Conservation (phyloP, 2,797 vertebrate genomes). For the Lithobates pipiens region DNA sequence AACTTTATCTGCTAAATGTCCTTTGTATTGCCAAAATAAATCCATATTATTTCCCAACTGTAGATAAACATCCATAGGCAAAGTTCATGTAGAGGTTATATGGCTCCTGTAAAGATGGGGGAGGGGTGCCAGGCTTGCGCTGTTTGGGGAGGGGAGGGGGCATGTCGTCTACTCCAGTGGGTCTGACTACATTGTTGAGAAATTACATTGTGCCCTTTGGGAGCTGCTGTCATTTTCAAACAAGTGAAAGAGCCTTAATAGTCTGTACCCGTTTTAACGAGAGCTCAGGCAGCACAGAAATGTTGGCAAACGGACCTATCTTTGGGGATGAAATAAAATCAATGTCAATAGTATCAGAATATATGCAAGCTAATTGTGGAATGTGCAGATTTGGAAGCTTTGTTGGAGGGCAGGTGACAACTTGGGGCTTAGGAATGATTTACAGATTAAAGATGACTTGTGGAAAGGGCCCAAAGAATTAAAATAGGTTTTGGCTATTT, state of each 20-base stretch:
- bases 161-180: constrained; percentile 72
- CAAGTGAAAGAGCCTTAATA: constrained; percentile 70
- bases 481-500: neutral
- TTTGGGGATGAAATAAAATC: neutral
- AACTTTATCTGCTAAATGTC: constrained; percentile 71
- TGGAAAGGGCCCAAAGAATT: neutral
- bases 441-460: neutral
- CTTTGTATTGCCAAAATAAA: constrained; percentile 71
- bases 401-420: neutral
- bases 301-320: neutral
- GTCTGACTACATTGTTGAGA: constrained; percentile 76
- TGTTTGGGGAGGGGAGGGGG: constrained; percentile 60
- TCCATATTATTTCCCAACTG: constrained; percentile 67
- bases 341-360: neutral
- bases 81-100: constrained; percentile 84
- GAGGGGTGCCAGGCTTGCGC: constrained; percentile 61
- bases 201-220: constrained; percentile 83
- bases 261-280: constrained; percentile 67
- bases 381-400: neutral
- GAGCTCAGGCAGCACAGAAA: constrained; percentile 63
- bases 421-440: neutral
- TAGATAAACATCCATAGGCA: constrained; percentile 73
- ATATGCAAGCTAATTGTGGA: neutral
- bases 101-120: constrained; percentile 63
- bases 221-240: constrained; percentile 80